Percentiles rank a stretch among this genome's conserved stretches.
phyloP scores from a whole-genome alignment of 2,888 invertebrate genomes.

The Pomacea canaliculata region DNA sequence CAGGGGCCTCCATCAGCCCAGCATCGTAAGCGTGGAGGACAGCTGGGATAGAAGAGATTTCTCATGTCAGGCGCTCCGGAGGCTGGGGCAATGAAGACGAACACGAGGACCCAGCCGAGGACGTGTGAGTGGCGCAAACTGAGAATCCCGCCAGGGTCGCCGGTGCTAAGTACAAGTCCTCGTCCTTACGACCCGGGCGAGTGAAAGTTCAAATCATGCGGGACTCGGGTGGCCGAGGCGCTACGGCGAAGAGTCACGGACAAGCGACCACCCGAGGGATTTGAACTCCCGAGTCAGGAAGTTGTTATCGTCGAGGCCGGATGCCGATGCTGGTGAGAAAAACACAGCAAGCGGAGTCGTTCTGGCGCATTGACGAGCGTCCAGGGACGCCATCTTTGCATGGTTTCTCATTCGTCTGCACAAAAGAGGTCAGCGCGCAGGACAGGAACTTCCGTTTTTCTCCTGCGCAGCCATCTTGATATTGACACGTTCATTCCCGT shows the following conservation, averaged over 20 bases:
- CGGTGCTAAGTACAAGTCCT: background rate
- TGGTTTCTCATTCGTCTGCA: too few species aligned
- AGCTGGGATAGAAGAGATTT: slow-evolving; percentile 5
- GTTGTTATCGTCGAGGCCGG: background rate
- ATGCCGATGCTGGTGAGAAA: background rate
- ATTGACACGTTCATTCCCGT: too few species aligned
- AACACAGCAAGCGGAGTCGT: background rate
- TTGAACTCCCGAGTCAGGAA: slow-evolving; percentile 1
- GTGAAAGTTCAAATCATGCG: background rate
- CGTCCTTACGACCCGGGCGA: background rate
- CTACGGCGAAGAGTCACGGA: background rate
- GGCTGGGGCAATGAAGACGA: slow-evolving; percentile 4
- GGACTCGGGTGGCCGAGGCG: background rate
- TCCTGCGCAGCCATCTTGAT: too few species aligned
- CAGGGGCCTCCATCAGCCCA: too few species aligned
- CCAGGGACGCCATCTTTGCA: too few species aligned
- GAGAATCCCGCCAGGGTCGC: background rate
- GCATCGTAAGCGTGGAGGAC: background rate
- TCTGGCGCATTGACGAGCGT: background rate
- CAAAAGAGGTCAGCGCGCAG: too few species aligned
- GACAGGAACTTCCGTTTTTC: too few species aligned
- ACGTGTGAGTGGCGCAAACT: background rate
- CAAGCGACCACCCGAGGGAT: background rate
- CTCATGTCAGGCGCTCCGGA: slow-evolving; percentile 4
- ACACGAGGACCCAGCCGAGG: background rate